These are phyloP conservation scores for Scotopteryx bipunctaria DNA, from an alignment of 2,888 invertebrate species.

Conservation along the genomic window DNA sequence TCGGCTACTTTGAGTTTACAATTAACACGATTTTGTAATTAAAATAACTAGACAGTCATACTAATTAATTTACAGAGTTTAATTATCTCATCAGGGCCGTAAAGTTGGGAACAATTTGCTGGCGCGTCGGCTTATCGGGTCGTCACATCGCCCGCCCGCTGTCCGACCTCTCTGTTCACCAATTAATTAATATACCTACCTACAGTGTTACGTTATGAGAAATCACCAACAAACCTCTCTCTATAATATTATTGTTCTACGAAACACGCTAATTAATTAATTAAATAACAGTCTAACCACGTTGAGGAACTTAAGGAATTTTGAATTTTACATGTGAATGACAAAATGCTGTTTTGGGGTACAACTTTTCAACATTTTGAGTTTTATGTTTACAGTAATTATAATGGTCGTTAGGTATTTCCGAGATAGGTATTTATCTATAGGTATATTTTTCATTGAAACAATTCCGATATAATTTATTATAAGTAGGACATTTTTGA, in stretches of 20 bases:
- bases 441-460: too few relatives aligned
- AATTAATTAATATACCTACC: conserved; percentile 51
- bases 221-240: conserved; percentile 61
- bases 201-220: conserved; percentile 58
- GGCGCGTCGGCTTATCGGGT: conserved; percentile 64
- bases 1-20: conserved; percentile 61
- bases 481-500: too few relatives aligned
- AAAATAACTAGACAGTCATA: conserved; percentile 68
- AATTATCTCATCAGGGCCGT: conserved; percentile 77
- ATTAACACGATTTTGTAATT: conserved; percentile 66
- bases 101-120: conserved; percentile 67
- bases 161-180: conserved; percentile 45
- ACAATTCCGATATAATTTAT: too few relatives aligned
- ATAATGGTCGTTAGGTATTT: not conserved
- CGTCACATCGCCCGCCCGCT: conserved; percentile 63
- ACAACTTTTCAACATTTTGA: too few relatives aligned
- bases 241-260: conserved; percentile 43
- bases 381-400: conserved; percentile 1
- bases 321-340: conserved; percentile 21
- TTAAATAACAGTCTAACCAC: conserved; percentile 23
- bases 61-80: conserved; percentile 78
- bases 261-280: conserved; percentile 45
- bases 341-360: conserved; percentile 26
- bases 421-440: too few relatives aligned
- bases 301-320: conserved; percentile 26